A percentile compares a stretch with the other conserved stretches of the same genome.
These are phyloP conservation scores for Plebejus argus DNA, from an alignment of 2,888 invertebrate genomes.

Conservation along the genomic window DNA sequence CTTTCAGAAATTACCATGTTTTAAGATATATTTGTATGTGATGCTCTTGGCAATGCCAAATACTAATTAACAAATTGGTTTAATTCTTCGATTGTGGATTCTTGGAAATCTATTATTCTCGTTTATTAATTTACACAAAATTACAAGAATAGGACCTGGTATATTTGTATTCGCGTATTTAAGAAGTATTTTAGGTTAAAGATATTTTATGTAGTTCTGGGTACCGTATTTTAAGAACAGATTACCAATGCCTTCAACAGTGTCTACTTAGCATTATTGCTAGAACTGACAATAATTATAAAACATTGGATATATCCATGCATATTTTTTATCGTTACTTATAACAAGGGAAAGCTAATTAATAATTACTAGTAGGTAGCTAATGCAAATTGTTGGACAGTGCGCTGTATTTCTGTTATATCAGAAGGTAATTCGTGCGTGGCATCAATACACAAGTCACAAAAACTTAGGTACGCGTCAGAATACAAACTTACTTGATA, in stretches of 20 bases:
- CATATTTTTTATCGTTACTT: neutral
- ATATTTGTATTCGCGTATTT: no score
- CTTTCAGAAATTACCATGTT: no score
- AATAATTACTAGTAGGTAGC: neutral
- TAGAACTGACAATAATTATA: neutral
- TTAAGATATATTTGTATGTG: no score
- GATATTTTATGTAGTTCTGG: no score
- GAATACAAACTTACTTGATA: conserved; percentile 83
- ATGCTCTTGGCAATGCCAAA: neutral
- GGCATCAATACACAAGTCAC: conserved; percentile 47
- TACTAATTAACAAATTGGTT: neutral
- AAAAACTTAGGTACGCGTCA: conserved; percentile 48
- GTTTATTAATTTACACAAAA: no score
- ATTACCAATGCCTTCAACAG: no score
- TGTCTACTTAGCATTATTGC: neutral
- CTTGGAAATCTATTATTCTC: no score
- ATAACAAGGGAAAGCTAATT: conserved; percentile 1
- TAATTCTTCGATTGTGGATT: no score
- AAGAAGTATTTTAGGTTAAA: no score
- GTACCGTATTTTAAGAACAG: no score
- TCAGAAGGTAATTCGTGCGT: conserved; percentile 50
- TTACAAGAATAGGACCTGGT: no score
- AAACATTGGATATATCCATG: neutral
- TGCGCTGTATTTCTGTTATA: conserved; percentile 30
- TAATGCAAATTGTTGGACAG: conserved; percentile 29